Conservation (phyloP, 64 coral and sea anemone genomes). For the Astreopora myriophthalma region DNA sequence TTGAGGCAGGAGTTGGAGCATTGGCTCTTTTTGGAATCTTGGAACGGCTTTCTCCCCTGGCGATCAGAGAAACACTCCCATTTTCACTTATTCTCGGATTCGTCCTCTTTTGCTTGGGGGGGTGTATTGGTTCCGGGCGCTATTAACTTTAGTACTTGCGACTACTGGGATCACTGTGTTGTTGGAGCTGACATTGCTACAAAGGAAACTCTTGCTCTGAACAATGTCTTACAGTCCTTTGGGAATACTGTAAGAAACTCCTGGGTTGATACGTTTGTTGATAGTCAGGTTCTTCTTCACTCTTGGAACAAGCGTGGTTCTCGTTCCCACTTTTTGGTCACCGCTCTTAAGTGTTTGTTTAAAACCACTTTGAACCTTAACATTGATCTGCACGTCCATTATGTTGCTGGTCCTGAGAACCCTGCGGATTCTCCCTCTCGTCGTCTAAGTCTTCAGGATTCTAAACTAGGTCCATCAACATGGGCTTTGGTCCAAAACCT, state of each 20-base stretch:
- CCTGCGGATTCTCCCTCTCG: slow-evolving; percentile 32
- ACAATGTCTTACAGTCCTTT: slow-evolving; percentile 20
- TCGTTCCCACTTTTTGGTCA: not conserved
- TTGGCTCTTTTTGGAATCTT: slow-evolving; percentile 56
- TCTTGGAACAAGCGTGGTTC: not conserved
- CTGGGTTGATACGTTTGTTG: slow-evolving; percentile 6
- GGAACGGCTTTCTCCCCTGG: slow-evolving; percentile 48
- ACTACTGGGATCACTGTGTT: slow-evolving; percentile 40
- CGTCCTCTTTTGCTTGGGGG: slow-evolving; percentile 67
- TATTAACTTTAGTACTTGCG: not conserved
- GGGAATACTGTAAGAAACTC: slow-evolving; percentile 3
- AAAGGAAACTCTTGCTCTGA: slow-evolving; percentile 29
- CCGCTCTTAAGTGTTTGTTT: slow-evolving; percentile 46
- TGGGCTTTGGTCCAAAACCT: slow-evolving; percentile 22
- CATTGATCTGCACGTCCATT: not conserved
- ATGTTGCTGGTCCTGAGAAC: slow-evolving; percentile 11
- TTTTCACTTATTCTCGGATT: slow-evolving; percentile 18
- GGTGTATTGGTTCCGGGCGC: slow-evolving; percentile 32
- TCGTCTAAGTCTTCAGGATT: not conserved
- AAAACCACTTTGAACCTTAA: not conserved
- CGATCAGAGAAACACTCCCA: not conserved
- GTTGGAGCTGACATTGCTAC: not conserved
- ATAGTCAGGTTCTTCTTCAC: not conserved
- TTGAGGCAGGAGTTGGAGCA: slow-evolving; percentile 51
- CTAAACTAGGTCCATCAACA: not conserved